Base-by-base conservation (phyloP, 53 echinoderm and acorn worm species). In the Zoroaster sp. region DNA sequence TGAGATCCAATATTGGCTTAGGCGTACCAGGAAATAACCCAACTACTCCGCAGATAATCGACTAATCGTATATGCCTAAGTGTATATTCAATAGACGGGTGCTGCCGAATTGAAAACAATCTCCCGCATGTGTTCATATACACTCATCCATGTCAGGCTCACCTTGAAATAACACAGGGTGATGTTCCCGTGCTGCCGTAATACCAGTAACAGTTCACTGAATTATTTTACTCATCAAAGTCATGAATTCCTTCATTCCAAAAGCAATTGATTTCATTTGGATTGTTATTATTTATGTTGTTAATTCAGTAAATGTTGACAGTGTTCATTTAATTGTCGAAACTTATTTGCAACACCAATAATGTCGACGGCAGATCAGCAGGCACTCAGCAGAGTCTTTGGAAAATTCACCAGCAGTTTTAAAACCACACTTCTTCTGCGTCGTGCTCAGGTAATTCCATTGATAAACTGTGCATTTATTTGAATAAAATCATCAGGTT, bases 131-230 rank as follows among this genome's bases (percentile, higher is more conserved):
- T 47, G 76, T 17, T 34, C 45, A 51, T 49, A 32, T 33, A 32
- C 34, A 44, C 17, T 13, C 37, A 2, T 1, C 47, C 76, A 12
- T n/a, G 76, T 46, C 52, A 15, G 32, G 6, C 76, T 76, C 40
- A 12, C 70, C 70, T 35, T 36, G 70, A 33, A 3, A 36, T 31
- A 35, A 17, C 21, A 41, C 14, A 23, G 25, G 40, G 42, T 45
- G 74, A 13, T 28, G 43, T 28, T 20, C 8, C 21, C 42, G 11
- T 31, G 18, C 1, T 43, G 5, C 76, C 32, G 69, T 72, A 39
- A 55, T 59, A 78, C 78, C 78, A 59, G 78, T 11, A 78, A 78
- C 77, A 78, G 36, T 78, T 78, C 59, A 55, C 54, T 36, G 23
- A 73, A 11, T 28, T 47, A 34, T 76, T 46, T 5, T n/a, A 31